Evolutionary conservation across 2,113 vertebrate species (phyloP).

Genomic region (Gallinago media): DNA sequence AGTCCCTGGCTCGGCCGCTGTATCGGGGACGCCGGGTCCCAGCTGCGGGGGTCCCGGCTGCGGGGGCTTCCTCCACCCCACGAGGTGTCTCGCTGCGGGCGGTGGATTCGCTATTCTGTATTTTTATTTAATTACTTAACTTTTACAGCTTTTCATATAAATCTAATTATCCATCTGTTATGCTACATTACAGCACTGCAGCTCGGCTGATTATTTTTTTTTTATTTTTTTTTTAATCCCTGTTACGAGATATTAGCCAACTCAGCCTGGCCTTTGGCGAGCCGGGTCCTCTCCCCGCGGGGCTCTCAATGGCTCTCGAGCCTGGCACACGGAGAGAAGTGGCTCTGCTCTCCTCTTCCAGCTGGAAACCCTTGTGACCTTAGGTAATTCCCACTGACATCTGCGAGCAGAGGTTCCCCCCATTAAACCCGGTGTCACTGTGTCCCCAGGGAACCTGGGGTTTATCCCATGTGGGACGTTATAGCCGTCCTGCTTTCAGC

Average conservation of each 20-base stretch:
- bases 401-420: not conserved
- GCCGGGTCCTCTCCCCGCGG: accelerated
- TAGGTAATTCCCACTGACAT: not conserved
- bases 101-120: conserved; percentile 58
- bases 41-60: not conserved
- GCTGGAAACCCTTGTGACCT: accelerated
- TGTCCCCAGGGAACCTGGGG: not conserved
- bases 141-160: conserved; percentile 72
- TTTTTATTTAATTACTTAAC: conserved; percentile 74
- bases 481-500: not conserved
- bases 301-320: not conserved
- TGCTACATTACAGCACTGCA: conserved; percentile 17
- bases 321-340: accelerated
- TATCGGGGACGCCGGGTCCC: not conserved
- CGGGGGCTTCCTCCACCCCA: not conserved
- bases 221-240: not conserved
- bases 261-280: not conserved
- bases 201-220: not conserved
- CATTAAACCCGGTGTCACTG: accelerated
- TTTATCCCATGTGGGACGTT: accelerated
- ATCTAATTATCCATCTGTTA: conserved; percentile 78
- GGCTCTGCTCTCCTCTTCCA: not conserved
- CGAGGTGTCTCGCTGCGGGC: conserved; percentile 1
- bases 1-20: not conserved
- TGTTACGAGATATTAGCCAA: not conserved